Percentiles rank a stretch among this genome's conserved stretches.
phyloP scores from a whole-genome alignment of 2,888 invertebrate genomes.

The Agonopterix subpropinquella region DNA sequence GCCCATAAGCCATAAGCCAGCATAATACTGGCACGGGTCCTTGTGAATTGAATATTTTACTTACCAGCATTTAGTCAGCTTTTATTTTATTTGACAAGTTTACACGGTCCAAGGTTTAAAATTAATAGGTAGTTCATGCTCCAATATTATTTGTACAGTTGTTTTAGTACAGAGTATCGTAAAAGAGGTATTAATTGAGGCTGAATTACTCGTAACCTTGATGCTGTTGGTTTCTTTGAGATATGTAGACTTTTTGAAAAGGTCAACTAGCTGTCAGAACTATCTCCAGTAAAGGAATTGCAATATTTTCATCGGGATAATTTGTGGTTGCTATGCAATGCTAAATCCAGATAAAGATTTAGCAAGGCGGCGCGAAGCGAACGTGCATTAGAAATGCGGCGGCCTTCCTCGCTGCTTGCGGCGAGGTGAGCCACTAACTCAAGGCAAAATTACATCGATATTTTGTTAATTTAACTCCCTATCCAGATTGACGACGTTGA shows the following conservation, averaged over 20 bases:
- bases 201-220: too few species aligned
- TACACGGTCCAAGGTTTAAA: conserved; percentile 2
- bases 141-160: not conserved
- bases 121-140: not conserved
- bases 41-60: conserved; percentile 1
- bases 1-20: conserved; percentile 17
- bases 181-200: too few species aligned
- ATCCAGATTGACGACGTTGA: conserved; percentile 23
- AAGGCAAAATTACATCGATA: conserved; percentile 54
- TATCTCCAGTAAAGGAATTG: too few species aligned
- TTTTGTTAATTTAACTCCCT: conserved; percentile 50
- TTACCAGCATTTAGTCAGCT: not conserved
- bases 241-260: too few species aligned
- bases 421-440: conserved; percentile 62
- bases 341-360: conserved; percentile 39
- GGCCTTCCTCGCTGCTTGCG: conserved; percentile 52
- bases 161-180: not conserved
- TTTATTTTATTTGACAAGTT: conserved; percentile 7
- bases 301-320: too few species aligned
- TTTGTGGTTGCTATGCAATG: conserved; percentile 18
- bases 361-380: conserved; percentile 34
- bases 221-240: too few species aligned
- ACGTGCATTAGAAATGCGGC: conserved; percentile 54
- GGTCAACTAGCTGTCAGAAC: too few species aligned
- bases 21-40: conserved; percentile 30